phyloP scores from a whole-genome alignment of 2,797 vertebrate species.

The Acrossocheilus fasciatus region DNA sequence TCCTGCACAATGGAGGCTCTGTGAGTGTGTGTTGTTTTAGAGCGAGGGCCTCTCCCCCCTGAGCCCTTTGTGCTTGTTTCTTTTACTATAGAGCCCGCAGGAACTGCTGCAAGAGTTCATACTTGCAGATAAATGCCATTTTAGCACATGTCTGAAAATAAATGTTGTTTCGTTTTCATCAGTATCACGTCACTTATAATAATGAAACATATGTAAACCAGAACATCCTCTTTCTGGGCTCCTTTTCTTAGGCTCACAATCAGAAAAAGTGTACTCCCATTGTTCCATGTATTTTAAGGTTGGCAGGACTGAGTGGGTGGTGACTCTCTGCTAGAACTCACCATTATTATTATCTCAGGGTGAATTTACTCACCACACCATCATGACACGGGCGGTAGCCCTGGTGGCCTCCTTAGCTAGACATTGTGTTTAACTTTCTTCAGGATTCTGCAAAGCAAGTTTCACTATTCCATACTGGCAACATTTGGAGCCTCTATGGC shows the following conservation, averaged over 20 bases:
- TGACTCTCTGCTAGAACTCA: not conserved
- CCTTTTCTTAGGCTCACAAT: conserved; percentile 4
- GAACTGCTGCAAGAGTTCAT: conserved; percentile 40
- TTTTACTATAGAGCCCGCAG: conserved; percentile 36
- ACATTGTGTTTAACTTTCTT: conserved; percentile 16
- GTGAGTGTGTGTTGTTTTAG: conserved; percentile 82
- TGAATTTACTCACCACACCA: conserved; percentile 21
- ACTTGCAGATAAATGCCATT: conserved; percentile 37
- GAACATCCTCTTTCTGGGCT: not conserved
- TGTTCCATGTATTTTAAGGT: conserved; percentile 20
- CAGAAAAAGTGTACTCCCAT: not conserved
- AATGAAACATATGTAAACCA: conserved; percentile 1
- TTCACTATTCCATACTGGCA: not conserved
- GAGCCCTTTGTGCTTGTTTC: conserved; percentile 67
- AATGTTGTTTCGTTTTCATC: conserved; percentile 5
- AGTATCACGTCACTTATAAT: not conserved
- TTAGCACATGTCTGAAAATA: conserved; percentile 1
- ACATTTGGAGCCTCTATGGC: not conserved
- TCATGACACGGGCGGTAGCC: not conserved
- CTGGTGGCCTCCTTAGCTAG: not conserved
- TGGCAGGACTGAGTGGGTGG: not conserved
- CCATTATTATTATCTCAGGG: conserved; percentile 17
- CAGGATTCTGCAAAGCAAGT: not conserved
- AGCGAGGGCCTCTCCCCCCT: conserved; percentile 74
- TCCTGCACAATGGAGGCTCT: conserved; percentile 77